Evolutionary conservation across 2,888 invertebrate species (phyloP).

Genomic region (Sinelater perroti): DNA sequence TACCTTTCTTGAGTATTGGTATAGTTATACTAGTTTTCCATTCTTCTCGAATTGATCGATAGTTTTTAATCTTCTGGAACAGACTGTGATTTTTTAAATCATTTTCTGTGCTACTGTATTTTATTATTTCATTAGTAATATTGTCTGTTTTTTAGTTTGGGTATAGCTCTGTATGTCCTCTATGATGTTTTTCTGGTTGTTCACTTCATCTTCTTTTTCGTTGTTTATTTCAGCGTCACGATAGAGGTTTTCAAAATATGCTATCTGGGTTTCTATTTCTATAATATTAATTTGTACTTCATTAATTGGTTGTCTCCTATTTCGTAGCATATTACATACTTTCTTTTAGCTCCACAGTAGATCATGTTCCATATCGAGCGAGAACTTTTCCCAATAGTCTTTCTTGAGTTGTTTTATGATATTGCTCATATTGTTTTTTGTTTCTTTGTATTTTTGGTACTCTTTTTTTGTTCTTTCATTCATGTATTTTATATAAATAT

Average conservation of each 20-base stretch:
- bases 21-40: slow-evolving; percentile 21
- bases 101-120: slow-evolving; percentile 16
- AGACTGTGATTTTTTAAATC: slow-evolving; percentile 8
- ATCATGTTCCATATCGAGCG: slow-evolving; percentile 3
- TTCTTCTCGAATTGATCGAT: slow-evolving; percentile 12
- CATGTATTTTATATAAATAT: slow-evolving; percentile 11
- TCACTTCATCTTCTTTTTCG: slow-evolving; percentile 5
- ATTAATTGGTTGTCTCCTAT: slow-evolving; percentile 15
- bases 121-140: slow-evolving; percentile 21
- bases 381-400: slow-evolving; percentile 12
- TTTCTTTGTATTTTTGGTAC: slow-evolving; percentile 8
- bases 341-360: slow-evolving; percentile 9
- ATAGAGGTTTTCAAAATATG: slow-evolving; percentile 1
- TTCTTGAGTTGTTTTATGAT: slow-evolving; percentile 1
- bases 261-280: slow-evolving; percentile 1
- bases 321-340: slow-evolving; percentile 20
- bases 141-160: slow-evolving; percentile 21
- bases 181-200: no score
- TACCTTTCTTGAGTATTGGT: slow-evolving; percentile 26
- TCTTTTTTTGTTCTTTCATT: slow-evolving; percentile 14
- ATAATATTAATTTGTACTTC: slow-evolving; percentile 17
- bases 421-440: slow-evolving; percentile 4
- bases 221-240: neutral
- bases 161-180: no score
- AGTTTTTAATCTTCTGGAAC: slow-evolving; percentile 15